These are phyloP conservation scores for Characodon lateralis DNA, from an alignment of 2,797 vertebrate species.

Conservation along the genomic window DNA sequence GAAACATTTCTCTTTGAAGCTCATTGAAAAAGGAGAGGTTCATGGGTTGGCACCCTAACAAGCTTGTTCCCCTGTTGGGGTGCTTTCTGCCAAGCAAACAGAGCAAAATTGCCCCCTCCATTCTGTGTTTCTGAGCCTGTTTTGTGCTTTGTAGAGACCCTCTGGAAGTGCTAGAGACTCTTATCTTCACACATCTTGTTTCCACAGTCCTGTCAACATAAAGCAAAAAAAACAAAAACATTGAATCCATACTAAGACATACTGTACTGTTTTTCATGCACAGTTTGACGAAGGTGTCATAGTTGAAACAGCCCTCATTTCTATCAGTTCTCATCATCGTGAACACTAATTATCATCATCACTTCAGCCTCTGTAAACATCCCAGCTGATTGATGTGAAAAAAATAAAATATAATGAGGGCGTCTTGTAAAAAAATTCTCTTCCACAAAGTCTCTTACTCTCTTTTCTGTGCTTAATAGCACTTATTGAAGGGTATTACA, in stretches of 20 bases:
- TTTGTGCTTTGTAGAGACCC: slow-evolving; percentile 35
- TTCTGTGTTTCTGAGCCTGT: slow-evolving; percentile 45
- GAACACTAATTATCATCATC: slow-evolving; percentile 59
- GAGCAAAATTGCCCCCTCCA: slow-evolving; percentile 38
- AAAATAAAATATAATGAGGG: slow-evolving; percentile 53
- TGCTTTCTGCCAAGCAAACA: slow-evolving; percentile 43
- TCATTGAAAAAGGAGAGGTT: slow-evolving; percentile 27
- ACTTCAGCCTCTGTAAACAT: slow-evolving; percentile 48
- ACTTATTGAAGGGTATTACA: slow-evolving; percentile 69
- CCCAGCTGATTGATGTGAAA: slow-evolving; percentile 63
- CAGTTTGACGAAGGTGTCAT: slow-evolving; percentile 41
- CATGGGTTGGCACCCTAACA: slow-evolving; percentile 25
- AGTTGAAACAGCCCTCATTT: slow-evolving; percentile 50
- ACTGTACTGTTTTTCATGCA: slow-evolving; percentile 5
- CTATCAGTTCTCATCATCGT: slow-evolving; percentile 60
- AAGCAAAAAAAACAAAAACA: neutral
- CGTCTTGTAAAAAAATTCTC: slow-evolving; percentile 61
- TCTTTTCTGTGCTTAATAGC: slow-evolving; percentile 63
- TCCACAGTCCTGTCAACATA: slow-evolving; percentile 7
- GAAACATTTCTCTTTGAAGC: slow-evolving; percentile 28
- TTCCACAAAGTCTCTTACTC: slow-evolving; percentile 42
- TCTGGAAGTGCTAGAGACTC: slow-evolving; percentile 49
- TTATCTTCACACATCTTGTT: slow-evolving; percentile 47
- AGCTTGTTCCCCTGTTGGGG: slow-evolving; percentile 51
- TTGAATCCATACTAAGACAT: neutral